A percentile compares a stretch with the other conserved stretches of the same genome.
Conservation (phyloP, 2,797 vertebrate species). For the Hippopotamyrus pictus region DNA sequence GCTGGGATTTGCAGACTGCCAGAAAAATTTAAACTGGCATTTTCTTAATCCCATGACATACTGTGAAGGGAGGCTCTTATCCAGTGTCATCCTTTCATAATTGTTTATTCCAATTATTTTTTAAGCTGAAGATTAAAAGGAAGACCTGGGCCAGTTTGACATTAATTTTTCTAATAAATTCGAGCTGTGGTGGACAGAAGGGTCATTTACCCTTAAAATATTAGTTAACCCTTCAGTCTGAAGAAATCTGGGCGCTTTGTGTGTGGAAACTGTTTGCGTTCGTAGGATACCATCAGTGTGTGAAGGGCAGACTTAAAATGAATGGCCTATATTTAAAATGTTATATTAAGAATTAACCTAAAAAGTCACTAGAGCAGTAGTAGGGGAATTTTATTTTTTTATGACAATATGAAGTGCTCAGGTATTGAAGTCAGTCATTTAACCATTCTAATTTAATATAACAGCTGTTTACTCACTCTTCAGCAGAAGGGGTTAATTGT, state of each 20-base stretch:
- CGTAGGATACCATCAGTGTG: not conserved
- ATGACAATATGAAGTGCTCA: not conserved
- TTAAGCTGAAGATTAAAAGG: not conserved
- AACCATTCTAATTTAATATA: not conserved
- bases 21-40: not conserved
- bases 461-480: not conserved
- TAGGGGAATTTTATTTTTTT: not conserved
- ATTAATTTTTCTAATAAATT: not conserved
- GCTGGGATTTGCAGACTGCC: not conserved
- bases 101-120: not conserved
- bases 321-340: not conserved
- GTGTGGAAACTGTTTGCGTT: not conserved
- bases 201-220: not conserved
- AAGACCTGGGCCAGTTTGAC: not conserved
- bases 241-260: not conserved
- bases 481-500: not conserved
- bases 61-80: not conserved
- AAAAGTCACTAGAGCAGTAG: not conserved
- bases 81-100: not conserved
- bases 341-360: conserved; percentile 4
- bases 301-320: not conserved
- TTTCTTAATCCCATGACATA: not conserved
- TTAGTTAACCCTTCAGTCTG: not conserved
- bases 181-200: not conserved
- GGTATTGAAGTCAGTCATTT: not conserved